Evolutionary conservation across 2,888 invertebrate species (phyloP).

Genomic region (Vanessa cardui): DNA sequence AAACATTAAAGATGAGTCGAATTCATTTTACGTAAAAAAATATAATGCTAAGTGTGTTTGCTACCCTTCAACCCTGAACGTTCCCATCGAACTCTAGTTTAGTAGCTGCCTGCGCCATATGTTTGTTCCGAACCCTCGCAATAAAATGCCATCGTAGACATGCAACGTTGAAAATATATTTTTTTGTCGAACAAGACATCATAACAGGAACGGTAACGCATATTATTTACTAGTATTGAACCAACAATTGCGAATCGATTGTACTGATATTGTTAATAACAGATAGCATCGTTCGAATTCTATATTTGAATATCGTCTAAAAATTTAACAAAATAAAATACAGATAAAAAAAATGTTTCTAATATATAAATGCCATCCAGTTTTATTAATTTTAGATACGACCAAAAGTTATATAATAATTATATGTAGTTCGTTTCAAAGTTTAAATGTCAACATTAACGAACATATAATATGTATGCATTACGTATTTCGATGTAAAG

Average conservation of each 20-base stretch:
- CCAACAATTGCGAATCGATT: background rate
- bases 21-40: background rate
- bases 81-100: slow-evolving; percentile 22
- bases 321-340: too few species aligned
- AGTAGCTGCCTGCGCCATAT: slow-evolving; percentile 30
- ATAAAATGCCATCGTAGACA: slow-evolving; percentile 33
- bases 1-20: too few species aligned
- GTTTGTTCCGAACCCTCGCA: slow-evolving; percentile 21
- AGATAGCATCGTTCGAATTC: too few species aligned
- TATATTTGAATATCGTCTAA: too few species aligned
- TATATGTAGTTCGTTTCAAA: too few species aligned
- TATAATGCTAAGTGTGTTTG: slow-evolving; percentile 5
- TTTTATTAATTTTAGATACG: too few species aligned
- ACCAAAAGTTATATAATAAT: too few species aligned
- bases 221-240: background rate
- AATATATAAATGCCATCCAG: too few species aligned
- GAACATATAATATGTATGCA: too few species aligned
- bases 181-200: slow-evolving; percentile 17
- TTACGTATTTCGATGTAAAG: too few species aligned
- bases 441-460: too few species aligned
- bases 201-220: background rate
- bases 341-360: too few species aligned
- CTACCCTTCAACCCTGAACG: slow-evolving; percentile 12
- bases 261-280: background rate
- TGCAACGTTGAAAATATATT: slow-evolving; percentile 32